Evolutionary conservation across 92 coral and sea anemone species (phyloP).

Genomic region (Porites evermanni): DNA sequence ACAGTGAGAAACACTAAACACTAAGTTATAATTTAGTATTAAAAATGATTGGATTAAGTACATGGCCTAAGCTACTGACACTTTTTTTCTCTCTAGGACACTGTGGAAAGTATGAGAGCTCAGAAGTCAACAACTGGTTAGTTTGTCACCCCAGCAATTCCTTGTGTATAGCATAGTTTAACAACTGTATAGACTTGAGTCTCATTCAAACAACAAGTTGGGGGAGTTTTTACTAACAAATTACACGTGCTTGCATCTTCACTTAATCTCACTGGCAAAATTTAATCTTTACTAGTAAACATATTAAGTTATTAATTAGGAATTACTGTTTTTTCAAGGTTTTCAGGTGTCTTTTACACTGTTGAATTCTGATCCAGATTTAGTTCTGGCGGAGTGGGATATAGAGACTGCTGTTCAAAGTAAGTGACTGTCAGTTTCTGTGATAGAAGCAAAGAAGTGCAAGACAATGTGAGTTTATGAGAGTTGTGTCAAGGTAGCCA

Average conservation of each 20-base stretch:
- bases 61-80: neutral
- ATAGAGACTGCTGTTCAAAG: slow-evolving; percentile 83
- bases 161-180: neutral
- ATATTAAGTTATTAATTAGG: too few species aligned
- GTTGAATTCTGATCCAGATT: slow-evolving; percentile 83
- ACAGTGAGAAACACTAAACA: neutral
- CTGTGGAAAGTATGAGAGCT: slow-evolving; percentile 82
- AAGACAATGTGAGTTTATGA: too few species aligned
- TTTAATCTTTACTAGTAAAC: too few species aligned
- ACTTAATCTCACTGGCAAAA: too few species aligned
- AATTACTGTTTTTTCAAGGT: slow-evolving; percentile 49
- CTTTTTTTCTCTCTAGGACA: slow-evolving; percentile 53
- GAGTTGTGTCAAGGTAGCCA: too few species aligned
- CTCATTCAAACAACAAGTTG: too few species aligned
- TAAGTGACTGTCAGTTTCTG: slow-evolving; percentile 26
- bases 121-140: slow-evolving; percentile 93
- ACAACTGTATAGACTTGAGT: too few species aligned
- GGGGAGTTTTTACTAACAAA: too few species aligned
- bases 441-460: too few species aligned
- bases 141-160: neutral
- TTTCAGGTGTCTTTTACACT: slow-evolving; percentile 93
- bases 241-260: too few species aligned
- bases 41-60: too few species aligned
- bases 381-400: slow-evolving; percentile 88
- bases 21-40: neutral